Evolutionary conservation across 2,113 vertebrate genomes (phyloP), one percentile per base, ranked within the genome.

Genomic region (Illadopsis cleaveri): DNA sequence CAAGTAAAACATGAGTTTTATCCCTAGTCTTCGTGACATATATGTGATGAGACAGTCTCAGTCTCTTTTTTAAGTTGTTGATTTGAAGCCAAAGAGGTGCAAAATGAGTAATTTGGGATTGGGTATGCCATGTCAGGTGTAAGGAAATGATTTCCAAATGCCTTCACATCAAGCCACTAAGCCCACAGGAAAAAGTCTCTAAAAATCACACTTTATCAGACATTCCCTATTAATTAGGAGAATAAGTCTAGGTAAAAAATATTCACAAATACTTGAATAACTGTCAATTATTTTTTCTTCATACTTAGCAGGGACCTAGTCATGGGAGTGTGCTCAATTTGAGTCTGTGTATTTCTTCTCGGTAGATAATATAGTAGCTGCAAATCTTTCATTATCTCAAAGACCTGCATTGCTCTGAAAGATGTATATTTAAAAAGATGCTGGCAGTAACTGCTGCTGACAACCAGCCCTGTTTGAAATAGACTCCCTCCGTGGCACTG

Each of bases 401-500:
- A 95, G 86, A 93, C 76, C 45, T 86, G 61, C 68, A 89, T 95
- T 95, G 83, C 83, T 89, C 91, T 95, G 95, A 95, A 95, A 91
- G 95, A 81, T 96, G 93, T 95, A 88, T 96, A 91, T 97, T 97
- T 95, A 88, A 96, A 96, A 95, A 93, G 94, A 95, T 95, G 86
- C 89, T 91, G 87, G 93, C 91, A 94, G 91, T 96, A 94, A 95
- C 57, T 93, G 95, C 93, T 0, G 82, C 91, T 92, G 91, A 93
- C 97, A 96, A 83, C 31, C 91, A 83, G 70, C 70, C 84, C 62
- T 71, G 51, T 95, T 93, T 96, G 93, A 96, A 96, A 96, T 64
- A 95, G 91, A 57, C 91, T 95, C 90, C 94, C 86, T 96, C 88
- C 37, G 51, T 95, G 95, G 88, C 91, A 22, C 71, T 66, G 92